Evolutionary conservation across 2,113 vertebrate genomes (phyloP).

Genomic region (Scytalopus superciliaris): DNA sequence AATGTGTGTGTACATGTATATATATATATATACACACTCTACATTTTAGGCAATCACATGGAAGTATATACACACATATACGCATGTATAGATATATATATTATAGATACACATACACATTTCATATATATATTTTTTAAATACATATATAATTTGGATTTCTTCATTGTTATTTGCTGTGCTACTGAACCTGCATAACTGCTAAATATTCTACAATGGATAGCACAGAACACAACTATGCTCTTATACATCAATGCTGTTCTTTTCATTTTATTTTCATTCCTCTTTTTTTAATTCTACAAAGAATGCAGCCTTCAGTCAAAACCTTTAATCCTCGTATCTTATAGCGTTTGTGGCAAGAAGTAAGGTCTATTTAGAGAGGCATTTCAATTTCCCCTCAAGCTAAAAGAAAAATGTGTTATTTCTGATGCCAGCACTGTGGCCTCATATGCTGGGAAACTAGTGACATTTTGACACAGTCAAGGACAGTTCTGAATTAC

Average conservation of each 20-base stretch:
- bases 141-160: not conserved
- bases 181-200: not conserved
- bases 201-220: accelerated
- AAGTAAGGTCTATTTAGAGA: slow-evolving; percentile 59
- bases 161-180: not conserved
- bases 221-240: not conserved
- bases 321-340: slow-evolving; percentile 24
- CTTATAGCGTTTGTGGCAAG: slow-evolving; percentile 34
- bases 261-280: not conserved
- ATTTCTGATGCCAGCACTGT: slow-evolving; percentile 54
- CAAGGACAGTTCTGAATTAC: slow-evolving; percentile 55
- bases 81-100: not conserved
- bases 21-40: accelerated
- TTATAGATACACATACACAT: not conserved
- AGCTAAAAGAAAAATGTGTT: slow-evolving; percentile 61
- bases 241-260: not conserved
- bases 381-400: slow-evolving; percentile 50
- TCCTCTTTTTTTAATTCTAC: slow-evolving; percentile 43
- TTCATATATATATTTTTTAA: not conserved
- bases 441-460: slow-evolving; percentile 49
- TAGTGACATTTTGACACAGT: slow-evolving; percentile 61
- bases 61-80: not conserved
- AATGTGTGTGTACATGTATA: not conserved
- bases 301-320: slow-evolving; percentile 21
- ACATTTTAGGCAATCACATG: not conserved